phyloP scores from a whole-genome alignment of 2,888 invertebrate genomes.

The Xanthia togata region DNA sequence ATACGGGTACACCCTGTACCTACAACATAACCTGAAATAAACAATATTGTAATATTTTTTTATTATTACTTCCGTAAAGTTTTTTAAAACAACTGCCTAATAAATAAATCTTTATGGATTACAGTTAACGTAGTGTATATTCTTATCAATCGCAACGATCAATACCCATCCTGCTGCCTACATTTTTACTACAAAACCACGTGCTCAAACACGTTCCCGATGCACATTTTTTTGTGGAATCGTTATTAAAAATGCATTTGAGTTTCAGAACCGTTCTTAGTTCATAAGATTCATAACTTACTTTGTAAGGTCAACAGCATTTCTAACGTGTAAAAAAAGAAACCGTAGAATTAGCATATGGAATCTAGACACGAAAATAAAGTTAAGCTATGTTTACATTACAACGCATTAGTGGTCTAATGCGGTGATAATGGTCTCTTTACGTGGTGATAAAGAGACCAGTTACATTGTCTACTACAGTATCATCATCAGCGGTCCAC shows the following conservation, averaged over 20 bases:
- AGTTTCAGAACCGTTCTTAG: conserved; percentile 16
- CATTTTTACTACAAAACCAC: conserved; percentile 38
- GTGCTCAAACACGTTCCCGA: conserved; percentile 33
- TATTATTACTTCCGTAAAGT: background rate
- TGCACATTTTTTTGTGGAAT: conserved; percentile 18
- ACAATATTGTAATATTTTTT: background rate
- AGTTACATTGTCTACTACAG: background rate
- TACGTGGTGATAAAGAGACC: too few relatives aligned
- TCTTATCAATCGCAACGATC: conserved; percentile 31
- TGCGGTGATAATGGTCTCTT: too few relatives aligned
- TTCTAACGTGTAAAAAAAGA: conserved; percentile 32
- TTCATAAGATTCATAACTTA: background rate
- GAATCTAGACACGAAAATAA: conserved; percentile 35
- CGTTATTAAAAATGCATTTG: conserved; percentile 8
- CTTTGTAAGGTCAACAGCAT: conserved; percentile 31
- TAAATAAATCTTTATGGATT: conserved; percentile 14
- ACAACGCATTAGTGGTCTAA: background rate
- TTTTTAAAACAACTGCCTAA: background rate
- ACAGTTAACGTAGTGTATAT: conserved; percentile 3
- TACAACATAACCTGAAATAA: background rate
- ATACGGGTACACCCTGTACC: background rate
- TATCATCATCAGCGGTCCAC: background rate
- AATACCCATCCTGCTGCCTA: background rate
- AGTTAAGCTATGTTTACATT: conserved; percentile 24
- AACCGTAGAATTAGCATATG: conserved; percentile 14